Evolutionary conservation across 92 coral and sea anemone genomes (phyloP).

Genomic region (Umimayanthus kanabou): DNA sequence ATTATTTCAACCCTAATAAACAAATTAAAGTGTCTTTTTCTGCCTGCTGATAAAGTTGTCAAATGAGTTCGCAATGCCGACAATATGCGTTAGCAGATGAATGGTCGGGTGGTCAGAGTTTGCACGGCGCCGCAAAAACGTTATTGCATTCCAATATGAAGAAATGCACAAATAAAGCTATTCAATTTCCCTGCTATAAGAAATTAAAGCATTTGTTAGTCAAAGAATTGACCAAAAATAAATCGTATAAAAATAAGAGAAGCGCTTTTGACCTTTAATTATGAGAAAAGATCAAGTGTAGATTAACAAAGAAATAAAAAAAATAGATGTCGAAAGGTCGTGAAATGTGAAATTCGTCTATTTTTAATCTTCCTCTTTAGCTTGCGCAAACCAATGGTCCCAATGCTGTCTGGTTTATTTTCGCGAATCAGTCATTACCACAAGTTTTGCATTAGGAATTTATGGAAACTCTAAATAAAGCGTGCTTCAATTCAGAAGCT

Average conservation of each 20-base stretch:
- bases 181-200: conserved; percentile 6
- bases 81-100: conserved; percentile 27
- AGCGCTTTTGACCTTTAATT: neutral
- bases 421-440: too few species aligned
- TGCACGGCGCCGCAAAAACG: conserved; percentile 11
- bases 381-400: neutral
- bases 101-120: conserved; percentile 4
- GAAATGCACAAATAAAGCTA: conserved; percentile 2
- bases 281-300: neutral
- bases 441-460: too few species aligned
- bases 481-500: neutral
- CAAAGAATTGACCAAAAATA: conserved; percentile 1
- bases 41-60: conserved; percentile 48
- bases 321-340: neutral
- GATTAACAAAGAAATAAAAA: neutral
- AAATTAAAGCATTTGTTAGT: neutral
- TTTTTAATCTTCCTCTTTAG: neutral
- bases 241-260: neutral
- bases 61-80: conserved; percentile 24
- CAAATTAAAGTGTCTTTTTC: conserved; percentile 46
- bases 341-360: neutral
- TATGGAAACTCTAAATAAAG: too few species aligned
- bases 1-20: conserved; percentile 45
- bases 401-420: too few species aligned
- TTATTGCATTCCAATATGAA: conserved; percentile 22